Evolutionary conservation across 2,888 invertebrate species (phyloP), one percentile per base, ranked within the genome.

Genomic region (Actias luna): DNA sequence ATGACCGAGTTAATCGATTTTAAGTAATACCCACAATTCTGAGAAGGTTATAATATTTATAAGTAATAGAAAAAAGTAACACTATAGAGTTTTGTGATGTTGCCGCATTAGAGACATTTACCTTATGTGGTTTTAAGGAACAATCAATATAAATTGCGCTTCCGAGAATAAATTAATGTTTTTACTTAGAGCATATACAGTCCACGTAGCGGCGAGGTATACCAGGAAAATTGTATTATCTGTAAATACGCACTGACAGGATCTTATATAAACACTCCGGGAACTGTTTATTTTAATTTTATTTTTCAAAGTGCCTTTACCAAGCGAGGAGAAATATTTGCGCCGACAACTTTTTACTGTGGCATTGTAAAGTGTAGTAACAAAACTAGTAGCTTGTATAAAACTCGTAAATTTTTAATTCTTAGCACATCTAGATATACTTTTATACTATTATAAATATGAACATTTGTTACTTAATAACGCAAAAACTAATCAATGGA

Each of bases 131-230:
- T 31, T 62, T 72, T 72, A 69, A 73, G 67, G 71, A 75, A 77
- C 82, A 78, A 80, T 79, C 79, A 77, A 78, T 76, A 76, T 73
- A 50, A 50, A 70, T 68, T 69, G 64, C 72, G 75, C 75, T 77
- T 81, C 82, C 77, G 77, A 77, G 80, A 82, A 80, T 73, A 68
- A 76, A 79, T 78, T 80, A 80, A 79, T 74, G 74, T 73, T 77
- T 78, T 80, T 80, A 80, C 78, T 74, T 71, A 76, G 77, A 81
- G 79, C 70, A 69, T n/a, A n/a, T 75, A 69, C 74, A 68, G 64
- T 39, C 31, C 39, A 42, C 39, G 33, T 42, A 33, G 70, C 72
- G 62, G 5, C 42, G 42, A 16, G 61, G 59, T 68, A 70, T 81
- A 81, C 78, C 73, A 70, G 75, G 80, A 79, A 81, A 80, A 77